Evolutionary conservation across 2,888 invertebrate genomes (phyloP).

Genomic region (Callyntrura sp.): DNA sequence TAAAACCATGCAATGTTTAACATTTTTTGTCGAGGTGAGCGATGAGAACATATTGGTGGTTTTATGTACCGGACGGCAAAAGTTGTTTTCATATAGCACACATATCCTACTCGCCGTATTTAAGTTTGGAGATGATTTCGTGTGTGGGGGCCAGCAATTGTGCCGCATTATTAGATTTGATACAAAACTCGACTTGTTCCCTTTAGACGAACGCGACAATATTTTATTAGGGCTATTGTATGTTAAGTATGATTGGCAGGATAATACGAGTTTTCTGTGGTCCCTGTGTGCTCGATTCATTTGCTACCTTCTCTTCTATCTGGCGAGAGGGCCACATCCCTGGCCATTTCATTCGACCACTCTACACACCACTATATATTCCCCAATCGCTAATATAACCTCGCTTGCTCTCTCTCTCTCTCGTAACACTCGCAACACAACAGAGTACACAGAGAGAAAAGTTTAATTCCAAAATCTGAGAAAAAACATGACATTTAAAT

Average conservation of each 20-base stretch:
- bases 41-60: background rate
- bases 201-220: constrained; percentile 7
- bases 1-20: background rate
- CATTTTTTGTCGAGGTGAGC: background rate
- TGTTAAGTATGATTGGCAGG: constrained; percentile 58
- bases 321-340: background rate
- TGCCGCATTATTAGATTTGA: constrained; percentile 23
- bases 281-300: constrained; percentile 2
- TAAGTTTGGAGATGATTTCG: background rate
- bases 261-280: constrained; percentile 49
- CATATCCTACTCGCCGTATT: too few species aligned
- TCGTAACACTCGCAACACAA: background rate
- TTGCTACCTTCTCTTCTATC: constrained; percentile 17
- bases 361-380: constrained; percentile 9
- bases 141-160: constrained; percentile 41
- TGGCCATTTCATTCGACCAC: too few species aligned
- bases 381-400: constrained; percentile 55
- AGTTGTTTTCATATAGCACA: too few species aligned
- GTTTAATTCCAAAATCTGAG: constrained; percentile 43
- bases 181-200: background rate
- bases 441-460: background rate
- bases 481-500: constrained; percentile 56
- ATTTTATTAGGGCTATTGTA: constrained; percentile 35
- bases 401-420: background rate
- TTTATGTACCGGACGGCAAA: background rate